Base-by-base conservation (phyloP, 2,113 vertebrate genomes). In the Hyperopisus bebe region DNA sequence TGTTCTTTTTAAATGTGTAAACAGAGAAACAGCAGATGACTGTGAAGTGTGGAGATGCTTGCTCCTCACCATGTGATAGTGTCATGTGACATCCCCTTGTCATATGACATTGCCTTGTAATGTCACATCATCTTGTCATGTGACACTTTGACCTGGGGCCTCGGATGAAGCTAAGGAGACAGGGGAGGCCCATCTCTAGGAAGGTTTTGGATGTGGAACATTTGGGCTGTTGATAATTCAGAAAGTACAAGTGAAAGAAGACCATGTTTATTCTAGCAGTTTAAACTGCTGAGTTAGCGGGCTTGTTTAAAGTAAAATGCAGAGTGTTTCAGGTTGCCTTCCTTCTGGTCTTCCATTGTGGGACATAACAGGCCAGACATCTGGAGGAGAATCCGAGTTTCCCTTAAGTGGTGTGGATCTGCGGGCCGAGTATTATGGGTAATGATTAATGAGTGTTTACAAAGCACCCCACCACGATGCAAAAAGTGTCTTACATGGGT, bases 371-470 rank as follows among this genome's bases (percentile, higher is more conserved):
- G 35, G 31, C 27, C 31, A 39, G 70, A 39, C 74, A 42, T 80
- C 35, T 80, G 3, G 74, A 42, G 35, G 74, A 77, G 17, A 80
- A 51, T 47, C 48, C 11, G 2, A 8, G 31, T 35, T 66, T n/a
- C 77, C 44, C 58, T 31, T 46, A 48, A 53, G 15, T 19, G 19
- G 3, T 0, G 19, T 80, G 74, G 35, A 35, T 42, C 35, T 77
- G 88, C 10, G 5, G 6, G 70, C 47, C 4, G 48, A 90, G 88
- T 93, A 94, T 94, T 94, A 93, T 93, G 92, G 90, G 83, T 86
- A 93, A 93, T 94, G 94, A 96, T 93, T 93, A 95, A 94, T 93
- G 94, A 92, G 66, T 93, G 90, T 90, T 94, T 93, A 93, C 94
- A 92, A 91, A 95, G 92, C 77, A 90, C 93, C 94, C 92, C 92